phyloP scores from a whole-genome alignment of 2,113 vertebrate species.

The Gila orcuttii region DNA sequence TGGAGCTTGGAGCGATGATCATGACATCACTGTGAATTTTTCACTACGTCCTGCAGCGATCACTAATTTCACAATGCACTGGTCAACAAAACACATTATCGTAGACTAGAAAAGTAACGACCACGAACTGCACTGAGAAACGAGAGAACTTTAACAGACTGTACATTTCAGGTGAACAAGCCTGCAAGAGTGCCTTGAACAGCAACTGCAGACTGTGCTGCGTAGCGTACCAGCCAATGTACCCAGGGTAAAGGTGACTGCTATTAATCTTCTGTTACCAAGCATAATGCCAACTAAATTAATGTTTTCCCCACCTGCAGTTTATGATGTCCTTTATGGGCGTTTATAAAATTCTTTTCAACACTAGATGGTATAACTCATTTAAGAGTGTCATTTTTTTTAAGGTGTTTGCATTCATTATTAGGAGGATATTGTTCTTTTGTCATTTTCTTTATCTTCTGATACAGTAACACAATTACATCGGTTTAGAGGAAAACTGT shows the following conservation, averaged over 20 bases:
- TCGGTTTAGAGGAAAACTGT: not conserved
- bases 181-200: constrained; percentile 77
- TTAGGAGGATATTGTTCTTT: not conserved
- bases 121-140: constrained; percentile 48
- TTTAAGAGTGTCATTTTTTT: not conserved
- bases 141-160: constrained; percentile 69
- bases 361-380: not conserved
- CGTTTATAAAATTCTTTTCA: constrained; percentile 8
- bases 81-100: constrained; percentile 56
- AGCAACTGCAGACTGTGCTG: constrained; percentile 66
- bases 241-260: constrained; percentile 39
- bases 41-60: constrained; percentile 65
- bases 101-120: constrained; percentile 63
- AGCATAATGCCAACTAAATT: constrained; percentile 8
- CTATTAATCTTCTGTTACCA: not conserved
- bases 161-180: constrained; percentile 66
- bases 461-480: not conserved
- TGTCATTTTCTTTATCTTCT: not conserved
- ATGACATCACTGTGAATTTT: constrained; percentile 79
- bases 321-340: constrained; percentile 4
- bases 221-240: constrained; percentile 53
- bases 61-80: constrained; percentile 60
- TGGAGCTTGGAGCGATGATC: constrained; percentile 46
- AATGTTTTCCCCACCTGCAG: not conserved
- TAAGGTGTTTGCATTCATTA: not conserved